A percentile compares a stretch with the other conserved stretches of the same genome.
These are phyloP conservation scores for Gadus macrocephalus DNA, from an alignment of 2,113 vertebrate species.

Conservation along the genomic window DNA sequence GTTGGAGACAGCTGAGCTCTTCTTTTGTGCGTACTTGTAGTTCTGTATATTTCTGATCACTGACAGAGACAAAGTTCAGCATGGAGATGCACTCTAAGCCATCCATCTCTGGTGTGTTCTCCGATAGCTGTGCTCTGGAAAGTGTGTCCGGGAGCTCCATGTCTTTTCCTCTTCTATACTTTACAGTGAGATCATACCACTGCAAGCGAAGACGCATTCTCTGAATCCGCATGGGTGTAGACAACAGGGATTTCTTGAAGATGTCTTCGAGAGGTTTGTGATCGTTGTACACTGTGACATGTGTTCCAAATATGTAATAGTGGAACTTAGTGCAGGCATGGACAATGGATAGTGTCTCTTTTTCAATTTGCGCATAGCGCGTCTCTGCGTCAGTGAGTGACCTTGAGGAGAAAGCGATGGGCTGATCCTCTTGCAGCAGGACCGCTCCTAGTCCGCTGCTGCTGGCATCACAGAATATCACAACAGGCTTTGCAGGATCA, in stretches of 20 bases:
- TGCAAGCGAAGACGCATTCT: neutral
- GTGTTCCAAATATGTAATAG: too few relatives aligned
- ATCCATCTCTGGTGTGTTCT: neutral
- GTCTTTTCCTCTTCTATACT: slow-evolving; percentile 3
- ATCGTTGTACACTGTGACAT: neutral
- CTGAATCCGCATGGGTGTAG: neutral
- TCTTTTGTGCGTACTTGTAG: neutral
- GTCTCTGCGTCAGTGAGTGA: neutral
- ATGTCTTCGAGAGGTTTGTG: neutral
- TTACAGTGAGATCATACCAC: neutral
- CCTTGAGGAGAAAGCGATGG: too few relatives aligned
- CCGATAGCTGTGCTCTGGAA: neutral
- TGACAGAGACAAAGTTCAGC: neutral
- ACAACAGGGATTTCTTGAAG: neutral
- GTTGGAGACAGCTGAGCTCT: neutral
- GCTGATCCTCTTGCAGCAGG: neutral
- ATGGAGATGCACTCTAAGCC: neutral
- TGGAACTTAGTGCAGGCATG: neutral
- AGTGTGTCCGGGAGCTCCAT: neutral
- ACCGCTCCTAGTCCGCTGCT: neutral
- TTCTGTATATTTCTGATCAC: slow-evolving; percentile 2
- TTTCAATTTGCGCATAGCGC: too few relatives aligned
- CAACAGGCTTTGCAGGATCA: too few relatives aligned
- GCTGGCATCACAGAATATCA: too few relatives aligned
- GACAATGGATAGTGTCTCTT: neutral